Evolutionary conservation across 2,888 invertebrate genomes (phyloP).

Genomic region (Punctoribates punctum): DNA sequence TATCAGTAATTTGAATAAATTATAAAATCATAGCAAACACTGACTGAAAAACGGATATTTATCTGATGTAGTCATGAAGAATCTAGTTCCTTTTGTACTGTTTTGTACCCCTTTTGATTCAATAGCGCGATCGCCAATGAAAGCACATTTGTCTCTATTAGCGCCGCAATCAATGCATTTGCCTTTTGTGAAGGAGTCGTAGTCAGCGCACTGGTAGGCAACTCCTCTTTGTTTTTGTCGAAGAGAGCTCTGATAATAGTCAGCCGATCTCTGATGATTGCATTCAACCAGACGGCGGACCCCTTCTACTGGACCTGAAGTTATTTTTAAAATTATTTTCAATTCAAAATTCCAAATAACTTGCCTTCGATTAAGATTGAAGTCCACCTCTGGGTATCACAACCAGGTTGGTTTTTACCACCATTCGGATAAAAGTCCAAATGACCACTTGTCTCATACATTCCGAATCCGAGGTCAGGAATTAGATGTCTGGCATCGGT

Average conservation of each 20-base stretch:
- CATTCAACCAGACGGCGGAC: constrained; percentile 76
- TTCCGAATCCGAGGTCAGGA: constrained; percentile 50
- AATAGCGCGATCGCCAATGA: constrained; percentile 64
- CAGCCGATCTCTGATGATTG: constrained; percentile 77
- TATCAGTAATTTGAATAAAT: too few relatives aligned
- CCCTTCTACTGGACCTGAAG: constrained; percentile 62
- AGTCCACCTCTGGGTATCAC: constrained; percentile 47
- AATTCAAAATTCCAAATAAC: not conserved
- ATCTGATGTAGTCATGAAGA: not conserved
- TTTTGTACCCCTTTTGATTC: constrained; percentile 46
- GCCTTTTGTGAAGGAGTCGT: constrained; percentile 65
- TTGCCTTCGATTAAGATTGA: constrained; percentile 54
- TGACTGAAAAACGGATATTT: constrained; percentile 7
- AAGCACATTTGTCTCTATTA: constrained; percentile 64
- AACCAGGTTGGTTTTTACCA: constrained; percentile 54
- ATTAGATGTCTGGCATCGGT: constrained; percentile 61
- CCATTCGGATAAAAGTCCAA: constrained; percentile 55
- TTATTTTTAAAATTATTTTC: not conserved
- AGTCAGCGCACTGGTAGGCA: constrained; percentile 73
- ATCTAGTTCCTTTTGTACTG: constrained; percentile 13
- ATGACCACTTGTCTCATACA: constrained; percentile 51
- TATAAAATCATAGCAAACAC: too few relatives aligned
- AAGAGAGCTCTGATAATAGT: constrained; percentile 76
- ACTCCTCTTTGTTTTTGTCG: constrained; percentile 66
- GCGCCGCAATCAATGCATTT: constrained; percentile 72